Base-by-base conservation (phyloP, 1,140 invertebrate species). In the Zaprionus lachaisei region DNA sequence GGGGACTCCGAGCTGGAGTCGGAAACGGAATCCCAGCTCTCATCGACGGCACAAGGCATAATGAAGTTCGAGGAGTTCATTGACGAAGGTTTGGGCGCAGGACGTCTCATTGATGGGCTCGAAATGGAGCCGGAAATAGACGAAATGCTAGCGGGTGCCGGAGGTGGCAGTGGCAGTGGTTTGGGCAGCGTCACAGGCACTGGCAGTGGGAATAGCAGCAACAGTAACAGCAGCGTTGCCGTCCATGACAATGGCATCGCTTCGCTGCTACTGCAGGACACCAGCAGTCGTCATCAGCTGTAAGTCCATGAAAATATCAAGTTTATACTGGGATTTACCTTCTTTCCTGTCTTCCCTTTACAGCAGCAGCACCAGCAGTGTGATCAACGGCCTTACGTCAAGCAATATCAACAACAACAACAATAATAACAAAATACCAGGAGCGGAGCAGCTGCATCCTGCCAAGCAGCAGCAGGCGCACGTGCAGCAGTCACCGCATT, bases 301-400 rank as follows among this genome's bases (percentile, higher is more conserved):
- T 87, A 56, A 83, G 83, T 87, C 2, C 2, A 34, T 11, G 15
- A 5, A 34, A 12, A 24, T 5, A 22, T 12, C 4, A 6, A 2
- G n/a, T 22, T 22, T 24, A 24, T 24, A 14, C 20, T 24, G n/a
- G 3, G 6, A 51, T 12, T 51, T 12, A 51, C 4, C 47, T 14
- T 12, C 5, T 24, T 9, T 22, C 11, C 5, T 49, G 14, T 51
- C 9, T 34, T 34, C 31, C 2, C 11, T 17, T 24, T 24, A 63
- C 49, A 79, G 69, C 81, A 81, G 74, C 56, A 80, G 83, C 72
- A 80, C 57, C 44, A 77, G 77, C 44, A 74, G 56, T 60, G 44
- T 92, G 80, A 92, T 92, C 72, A 92, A 92, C 69, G 91, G 91
- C 78, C 91, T 92, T 91, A 92, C 91, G 66, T 76, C 89, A 85